A percentile compares a stretch with the other conserved stretches of the same genome.
Conservation (phyloP, 2,113 vertebrate genomes). For the Lonchura striata region DNA sequence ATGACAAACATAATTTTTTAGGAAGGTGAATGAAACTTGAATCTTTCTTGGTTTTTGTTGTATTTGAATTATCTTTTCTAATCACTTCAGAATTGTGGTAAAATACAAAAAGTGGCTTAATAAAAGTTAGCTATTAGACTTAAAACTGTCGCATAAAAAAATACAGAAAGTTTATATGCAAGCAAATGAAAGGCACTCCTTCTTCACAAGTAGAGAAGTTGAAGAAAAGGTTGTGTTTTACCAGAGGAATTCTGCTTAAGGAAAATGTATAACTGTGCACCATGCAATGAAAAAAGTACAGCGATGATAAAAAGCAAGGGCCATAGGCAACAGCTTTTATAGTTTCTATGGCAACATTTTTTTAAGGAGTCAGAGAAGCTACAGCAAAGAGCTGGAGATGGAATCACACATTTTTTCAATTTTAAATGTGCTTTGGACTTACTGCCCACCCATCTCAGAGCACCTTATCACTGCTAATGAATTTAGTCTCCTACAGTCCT, state of each 20-base stretch:
- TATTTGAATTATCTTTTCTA: neutral
- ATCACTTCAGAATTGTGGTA: neutral
- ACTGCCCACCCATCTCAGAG: neutral
- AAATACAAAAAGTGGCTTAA: neutral
- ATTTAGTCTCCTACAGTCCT: neutral
- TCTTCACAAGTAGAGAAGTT: neutral
- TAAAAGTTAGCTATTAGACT: neutral
- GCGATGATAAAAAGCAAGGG: neutral
- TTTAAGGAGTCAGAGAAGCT: neutral
- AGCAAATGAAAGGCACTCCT: neutral
- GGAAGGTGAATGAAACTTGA: neutral
- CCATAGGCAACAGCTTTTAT: neutral
- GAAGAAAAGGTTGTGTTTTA: neutral
- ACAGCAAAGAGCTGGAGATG: neutral
- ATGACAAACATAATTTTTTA: neutral
- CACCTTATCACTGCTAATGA: neutral
- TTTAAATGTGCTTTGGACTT: neutral
- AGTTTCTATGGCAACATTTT: neutral
- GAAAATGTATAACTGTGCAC: neutral
- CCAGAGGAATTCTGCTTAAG: neutral
- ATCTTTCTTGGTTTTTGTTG: neutral
- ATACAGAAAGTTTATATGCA: neutral
- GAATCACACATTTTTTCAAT: neutral
- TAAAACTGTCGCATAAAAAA: neutral
- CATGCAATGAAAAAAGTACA: neutral